Conservation (phyloP, 2,113 vertebrate species). For the Struthidea cinerea region DNA sequence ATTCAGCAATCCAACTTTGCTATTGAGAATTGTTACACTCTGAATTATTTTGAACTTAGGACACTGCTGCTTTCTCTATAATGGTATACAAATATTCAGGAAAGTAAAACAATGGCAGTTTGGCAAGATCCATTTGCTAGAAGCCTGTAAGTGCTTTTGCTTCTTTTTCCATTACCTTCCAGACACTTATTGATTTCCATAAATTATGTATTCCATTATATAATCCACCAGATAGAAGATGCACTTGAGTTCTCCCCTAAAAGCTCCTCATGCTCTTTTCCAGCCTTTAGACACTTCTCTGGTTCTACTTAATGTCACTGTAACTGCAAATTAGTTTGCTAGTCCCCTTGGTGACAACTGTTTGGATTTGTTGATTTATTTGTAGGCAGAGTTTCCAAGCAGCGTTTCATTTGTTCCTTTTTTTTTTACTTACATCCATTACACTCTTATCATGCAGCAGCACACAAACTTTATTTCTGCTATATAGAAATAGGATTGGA, state of each 20-base stretch:
- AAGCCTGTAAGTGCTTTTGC: constrained; percentile 21
- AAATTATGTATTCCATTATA: constrained; percentile 33
- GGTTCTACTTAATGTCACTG: background rate
- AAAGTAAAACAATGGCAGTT: constrained; percentile 9
- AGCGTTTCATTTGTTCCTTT: background rate
- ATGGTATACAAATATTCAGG: background rate
- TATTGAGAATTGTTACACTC: background rate
- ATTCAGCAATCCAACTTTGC: background rate
- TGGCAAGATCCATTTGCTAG: constrained; percentile 12
- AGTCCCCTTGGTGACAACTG: background rate
- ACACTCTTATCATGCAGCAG: background rate
- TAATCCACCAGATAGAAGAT: background rate
- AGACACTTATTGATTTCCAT: constrained; percentile 41
- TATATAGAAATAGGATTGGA: background rate
- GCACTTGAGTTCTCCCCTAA: background rate
- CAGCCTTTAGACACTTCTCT: background rate
- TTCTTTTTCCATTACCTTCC: constrained; percentile 16
- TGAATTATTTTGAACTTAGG: background rate
- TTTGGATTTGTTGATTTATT: constrained; percentile 1
- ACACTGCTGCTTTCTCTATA: background rate
- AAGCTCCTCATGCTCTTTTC: background rate
- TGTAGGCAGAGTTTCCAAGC: background rate
- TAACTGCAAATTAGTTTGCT: constrained; percentile 4
- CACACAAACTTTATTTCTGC: background rate
- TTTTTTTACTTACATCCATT: background rate